Conservation (phyloP, 2,113 vertebrate genomes). For the Spea bombifrons region DNA sequence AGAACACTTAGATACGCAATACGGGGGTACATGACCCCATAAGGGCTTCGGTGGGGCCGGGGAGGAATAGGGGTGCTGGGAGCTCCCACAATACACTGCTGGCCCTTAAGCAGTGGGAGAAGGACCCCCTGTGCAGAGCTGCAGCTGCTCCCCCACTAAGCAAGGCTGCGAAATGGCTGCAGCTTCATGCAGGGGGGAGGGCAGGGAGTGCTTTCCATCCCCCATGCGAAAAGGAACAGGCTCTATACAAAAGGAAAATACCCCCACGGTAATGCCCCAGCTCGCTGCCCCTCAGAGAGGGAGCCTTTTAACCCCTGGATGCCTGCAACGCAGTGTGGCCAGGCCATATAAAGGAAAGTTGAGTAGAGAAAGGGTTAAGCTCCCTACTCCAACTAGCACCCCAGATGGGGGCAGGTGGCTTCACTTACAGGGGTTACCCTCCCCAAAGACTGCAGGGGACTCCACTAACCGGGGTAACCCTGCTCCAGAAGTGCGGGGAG, state of each 20-base stretch:
- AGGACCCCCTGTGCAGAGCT: conserved; percentile 6
- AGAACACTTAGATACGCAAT: background rate
- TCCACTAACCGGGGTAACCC: background rate
- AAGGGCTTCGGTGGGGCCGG: conserved; percentile 30
- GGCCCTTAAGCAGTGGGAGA: background rate
- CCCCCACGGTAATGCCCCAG: background rate
- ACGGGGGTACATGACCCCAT: conserved; percentile 28
- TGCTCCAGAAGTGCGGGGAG: too few species aligned
- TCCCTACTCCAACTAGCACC: too few species aligned
- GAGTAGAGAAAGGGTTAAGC: too few species aligned
- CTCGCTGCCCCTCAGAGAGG: background rate
- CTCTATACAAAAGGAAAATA: background rate
- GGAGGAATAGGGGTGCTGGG: conserved; percentile 12
- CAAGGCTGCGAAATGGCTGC: background rate
- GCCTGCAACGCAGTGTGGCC: background rate
- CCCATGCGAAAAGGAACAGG: background rate
- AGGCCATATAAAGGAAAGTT: too few species aligned
- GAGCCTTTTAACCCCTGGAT: background rate
- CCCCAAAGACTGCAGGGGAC: background rate
- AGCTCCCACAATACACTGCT: background rate
- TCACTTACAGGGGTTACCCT: too few species aligned
- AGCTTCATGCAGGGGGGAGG: background rate
- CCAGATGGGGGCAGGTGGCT: too few species aligned
- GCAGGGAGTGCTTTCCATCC: background rate
- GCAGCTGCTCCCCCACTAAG: background rate